A percentile compares a stretch with the other conserved stretches of the same genome.
Conservation (phyloP, 2,797 vertebrate species). For the Rhyacichthys aspro region DNA sequence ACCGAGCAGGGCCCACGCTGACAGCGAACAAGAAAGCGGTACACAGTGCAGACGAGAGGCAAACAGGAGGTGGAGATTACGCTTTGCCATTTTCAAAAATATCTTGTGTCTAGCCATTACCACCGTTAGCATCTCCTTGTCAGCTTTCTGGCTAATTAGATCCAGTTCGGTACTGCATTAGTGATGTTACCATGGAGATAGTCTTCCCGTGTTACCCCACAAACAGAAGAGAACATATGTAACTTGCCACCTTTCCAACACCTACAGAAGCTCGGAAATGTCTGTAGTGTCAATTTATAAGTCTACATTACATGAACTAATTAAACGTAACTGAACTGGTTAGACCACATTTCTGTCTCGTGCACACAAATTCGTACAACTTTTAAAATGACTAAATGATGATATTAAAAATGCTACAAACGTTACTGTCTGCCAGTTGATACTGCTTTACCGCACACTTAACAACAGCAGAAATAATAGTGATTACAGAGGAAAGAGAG, state of each 20-base stretch:
- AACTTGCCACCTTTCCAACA: slow-evolving; percentile 49
- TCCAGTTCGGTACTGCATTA: slow-evolving; percentile 47
- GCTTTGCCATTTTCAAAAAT: slow-evolving; percentile 60
- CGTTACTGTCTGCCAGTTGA: too few species aligned
- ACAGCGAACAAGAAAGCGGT: slow-evolving; percentile 17
- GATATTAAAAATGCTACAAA: too few species aligned
- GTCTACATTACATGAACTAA: too few species aligned
- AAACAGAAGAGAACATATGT: slow-evolving; percentile 40
- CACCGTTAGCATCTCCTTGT: slow-evolving; percentile 61
- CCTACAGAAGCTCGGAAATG: slow-evolving; percentile 42
- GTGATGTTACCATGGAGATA: slow-evolving; percentile 67
- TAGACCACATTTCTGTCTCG: too few species aligned
- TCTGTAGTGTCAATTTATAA: background rate
- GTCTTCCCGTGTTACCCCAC: slow-evolving; percentile 58
- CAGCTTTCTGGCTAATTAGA: slow-evolving; percentile 72
- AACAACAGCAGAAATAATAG: too few species aligned
- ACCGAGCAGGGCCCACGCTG: slow-evolving; percentile 26
- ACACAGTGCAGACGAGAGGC: slow-evolving; percentile 26
- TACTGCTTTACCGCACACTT: too few species aligned
- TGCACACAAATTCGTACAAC: too few species aligned
- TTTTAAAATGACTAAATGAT: too few species aligned
- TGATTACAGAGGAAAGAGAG: too few species aligned
- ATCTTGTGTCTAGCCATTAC: slow-evolving; percentile 54
- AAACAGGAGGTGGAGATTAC: slow-evolving; percentile 46
- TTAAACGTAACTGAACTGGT: too few species aligned